Evolutionary conservation across 2,113 vertebrate species (phyloP).

Genomic region (Lophius piscatorius): DNA sequence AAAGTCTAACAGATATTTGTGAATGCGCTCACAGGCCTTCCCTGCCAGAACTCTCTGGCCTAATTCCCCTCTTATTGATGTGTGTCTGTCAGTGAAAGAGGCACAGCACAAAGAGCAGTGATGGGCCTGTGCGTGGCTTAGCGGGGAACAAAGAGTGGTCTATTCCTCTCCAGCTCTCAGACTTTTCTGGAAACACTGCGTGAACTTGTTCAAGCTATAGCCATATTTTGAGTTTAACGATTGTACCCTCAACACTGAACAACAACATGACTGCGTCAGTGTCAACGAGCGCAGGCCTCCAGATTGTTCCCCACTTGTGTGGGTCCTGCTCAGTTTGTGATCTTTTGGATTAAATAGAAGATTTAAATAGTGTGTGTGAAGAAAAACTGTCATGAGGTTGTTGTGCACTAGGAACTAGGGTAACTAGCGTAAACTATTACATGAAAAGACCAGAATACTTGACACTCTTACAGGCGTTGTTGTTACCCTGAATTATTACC

Average conservation of each 20-base stretch:
- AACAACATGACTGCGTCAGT: constrained; percentile 55
- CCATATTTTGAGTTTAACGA: constrained; percentile 62
- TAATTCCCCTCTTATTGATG: constrained; percentile 74
- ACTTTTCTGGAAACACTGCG: constrained; percentile 71
- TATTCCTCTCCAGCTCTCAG: constrained; percentile 64
- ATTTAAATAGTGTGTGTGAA: background rate
- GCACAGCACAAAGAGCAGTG: constrained; percentile 61
- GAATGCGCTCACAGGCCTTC: constrained; percentile 18
- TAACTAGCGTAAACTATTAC: too few relatives aligned
- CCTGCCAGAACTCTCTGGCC: constrained; percentile 70
- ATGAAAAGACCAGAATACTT: too few relatives aligned
- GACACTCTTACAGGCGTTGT: too few relatives aligned
- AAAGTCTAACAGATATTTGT: constrained; percentile 30
- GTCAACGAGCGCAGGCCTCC: constrained; percentile 40
- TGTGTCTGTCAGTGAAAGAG: constrained; percentile 72
- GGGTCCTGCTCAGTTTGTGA: constrained; percentile 5
- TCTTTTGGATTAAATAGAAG: background rate
- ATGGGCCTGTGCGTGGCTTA: constrained; percentile 61
- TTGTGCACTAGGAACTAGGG: too few relatives aligned
- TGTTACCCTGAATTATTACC: background rate
- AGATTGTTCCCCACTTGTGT: constrained; percentile 37
- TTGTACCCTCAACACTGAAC: constrained; percentile 61
- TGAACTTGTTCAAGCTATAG: constrained; percentile 62
- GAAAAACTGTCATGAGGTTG: background rate
- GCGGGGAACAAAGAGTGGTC: constrained; percentile 67